These are phyloP conservation scores for Catocala fraxini DNA, from an alignment of 2,888 invertebrate genomes.

Conservation along the genomic window DNA sequence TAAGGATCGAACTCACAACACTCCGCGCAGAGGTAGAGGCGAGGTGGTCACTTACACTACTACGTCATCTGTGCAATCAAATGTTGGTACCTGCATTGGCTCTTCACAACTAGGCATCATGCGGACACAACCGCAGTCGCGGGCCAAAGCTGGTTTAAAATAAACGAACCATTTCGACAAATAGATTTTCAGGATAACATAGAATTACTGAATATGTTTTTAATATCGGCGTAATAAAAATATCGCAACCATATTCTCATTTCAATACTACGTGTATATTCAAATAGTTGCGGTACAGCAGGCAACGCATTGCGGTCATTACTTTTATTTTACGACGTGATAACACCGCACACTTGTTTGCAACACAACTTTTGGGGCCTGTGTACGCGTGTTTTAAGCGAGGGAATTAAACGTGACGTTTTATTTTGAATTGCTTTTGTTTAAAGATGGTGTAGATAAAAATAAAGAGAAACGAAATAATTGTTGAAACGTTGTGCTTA, in stretches of 20 bases:
- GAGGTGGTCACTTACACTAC: too few relatives aligned
- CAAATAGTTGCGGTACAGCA: conserved; percentile 52
- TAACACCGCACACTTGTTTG: conserved; percentile 63
- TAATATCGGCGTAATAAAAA: neutral
- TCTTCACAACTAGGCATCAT: too few relatives aligned
- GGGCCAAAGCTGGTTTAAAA: too few relatives aligned
- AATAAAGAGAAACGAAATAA: neutral
- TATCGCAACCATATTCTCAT: conserved; percentile 18
- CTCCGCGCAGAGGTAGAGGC: too few relatives aligned
- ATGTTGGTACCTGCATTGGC: too few relatives aligned
- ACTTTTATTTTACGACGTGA: conserved; percentile 70
- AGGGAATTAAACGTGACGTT: conserved; percentile 43
- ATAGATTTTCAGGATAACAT: too few relatives aligned
- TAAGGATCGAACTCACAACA: too few relatives aligned
- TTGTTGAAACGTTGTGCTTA: neutral
- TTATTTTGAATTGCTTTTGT: conserved; percentile 37
- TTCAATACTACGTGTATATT: conserved; percentile 32
- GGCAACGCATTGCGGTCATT: conserved; percentile 59
- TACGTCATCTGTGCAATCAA: too few relatives aligned
- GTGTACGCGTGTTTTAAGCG: conserved; percentile 46
- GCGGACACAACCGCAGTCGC: too few relatives aligned
- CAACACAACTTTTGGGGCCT: conserved; percentile 53
- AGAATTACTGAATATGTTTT: too few relatives aligned
- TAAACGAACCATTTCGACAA: too few relatives aligned
- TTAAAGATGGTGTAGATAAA: conserved; percentile 14